Percentiles rank a stretch among this genome's conserved stretches.
Conservation (phyloP, 2,888 invertebrate genomes). For the Abrostola triplasia region DNA sequence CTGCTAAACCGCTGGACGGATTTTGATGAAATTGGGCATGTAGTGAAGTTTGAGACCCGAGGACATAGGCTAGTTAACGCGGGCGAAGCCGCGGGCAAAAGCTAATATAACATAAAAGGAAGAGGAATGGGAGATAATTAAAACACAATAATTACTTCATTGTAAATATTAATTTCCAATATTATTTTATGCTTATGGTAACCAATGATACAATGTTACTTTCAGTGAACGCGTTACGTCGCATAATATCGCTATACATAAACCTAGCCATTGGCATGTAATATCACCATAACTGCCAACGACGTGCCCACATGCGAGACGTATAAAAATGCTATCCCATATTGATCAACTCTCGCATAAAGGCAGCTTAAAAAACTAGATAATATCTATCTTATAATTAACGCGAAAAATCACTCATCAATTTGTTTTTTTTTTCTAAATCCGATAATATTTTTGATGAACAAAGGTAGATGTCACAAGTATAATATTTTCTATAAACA, state of each 20-base stretch:
- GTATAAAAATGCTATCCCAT: constrained; percentile 59
- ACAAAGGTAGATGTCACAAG: constrained; percentile 58
- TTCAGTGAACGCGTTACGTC: constrained; percentile 67
- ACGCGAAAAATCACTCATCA: constrained; percentile 59
- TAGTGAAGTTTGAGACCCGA: too few species aligned
- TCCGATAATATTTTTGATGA: constrained; percentile 59
- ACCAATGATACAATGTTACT: constrained; percentile 87
- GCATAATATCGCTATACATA: constrained; percentile 74
- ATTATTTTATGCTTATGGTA: constrained; percentile 87
- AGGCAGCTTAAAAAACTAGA: constrained; percentile 80
- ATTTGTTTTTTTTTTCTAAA: constrained; percentile 50
- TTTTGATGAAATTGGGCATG: too few species aligned
- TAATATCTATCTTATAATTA: constrained; percentile 70
- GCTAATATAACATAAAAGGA: not conserved
- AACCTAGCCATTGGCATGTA: constrained; percentile 80
- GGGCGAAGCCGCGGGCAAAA: too few species aligned
- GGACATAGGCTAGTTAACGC: too few species aligned
- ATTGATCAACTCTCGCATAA: constrained; percentile 71
- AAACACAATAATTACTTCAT: constrained; percentile 65
- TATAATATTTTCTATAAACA: constrained; percentile 64
- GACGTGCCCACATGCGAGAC: constrained; percentile 72
- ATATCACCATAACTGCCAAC: constrained; percentile 81
- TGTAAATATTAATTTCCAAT: constrained; percentile 89
- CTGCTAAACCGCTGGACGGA: too few species aligned
- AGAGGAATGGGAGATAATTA: constrained; percentile 32